Base-by-base conservation (phyloP, 1,140 invertebrate species). In the Batillaria attramentaria region DNA sequence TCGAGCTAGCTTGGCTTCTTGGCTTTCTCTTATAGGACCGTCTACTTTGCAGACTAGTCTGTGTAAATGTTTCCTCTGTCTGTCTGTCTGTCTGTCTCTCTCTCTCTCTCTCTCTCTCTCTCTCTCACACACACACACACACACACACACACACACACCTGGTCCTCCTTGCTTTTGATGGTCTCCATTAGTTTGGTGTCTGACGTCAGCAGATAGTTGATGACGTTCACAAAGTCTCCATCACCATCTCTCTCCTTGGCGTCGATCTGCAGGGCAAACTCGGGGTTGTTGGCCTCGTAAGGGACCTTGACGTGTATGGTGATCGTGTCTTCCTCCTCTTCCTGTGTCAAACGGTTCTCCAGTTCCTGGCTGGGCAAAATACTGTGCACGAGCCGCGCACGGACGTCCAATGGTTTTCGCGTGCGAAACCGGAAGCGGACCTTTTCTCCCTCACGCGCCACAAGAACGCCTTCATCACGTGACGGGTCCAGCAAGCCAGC, bases 171-270 rank as follows among this genome's bases (percentile, higher is more conserved):
- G 39, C 39, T 57, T 65, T 62, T 62, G 54, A 41, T 39, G n/a
- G 73, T 39, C 28, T 65, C 10, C 20, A 65, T 57, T 0, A 75
- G 54, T 33, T 75, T 24, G 8, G 16, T 62, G 73, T 75, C 73
- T 1, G 72, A 39, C 24, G 73, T 75, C 54, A 75, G 54, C 37
- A 75, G 54, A 28, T 75, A 75, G 57, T 75, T 75, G 33, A 74
- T 43, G 10, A 74, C 72, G 54, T 54, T 74, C 16, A 75, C 57
- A 28, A 43, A 57, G 1, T 65, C 73, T 8, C 33, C 39, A 5
- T 75, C 54, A 42, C 73, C 62, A 57, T 65, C 57, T 39, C 41
- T 75, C 24, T 33, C 31, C n/a, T 42, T 75, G 54, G 57, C 73
- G 35, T 75, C 20, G 16, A 75, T 54, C 73, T 75, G 73, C 10